Percentiles rank a stretch among this genome's conserved stretches.
These are phyloP conservation scores for Acromyrmex charruanus DNA, from an alignment of 1,140 invertebrate species.

Conservation along the genomic window DNA sequence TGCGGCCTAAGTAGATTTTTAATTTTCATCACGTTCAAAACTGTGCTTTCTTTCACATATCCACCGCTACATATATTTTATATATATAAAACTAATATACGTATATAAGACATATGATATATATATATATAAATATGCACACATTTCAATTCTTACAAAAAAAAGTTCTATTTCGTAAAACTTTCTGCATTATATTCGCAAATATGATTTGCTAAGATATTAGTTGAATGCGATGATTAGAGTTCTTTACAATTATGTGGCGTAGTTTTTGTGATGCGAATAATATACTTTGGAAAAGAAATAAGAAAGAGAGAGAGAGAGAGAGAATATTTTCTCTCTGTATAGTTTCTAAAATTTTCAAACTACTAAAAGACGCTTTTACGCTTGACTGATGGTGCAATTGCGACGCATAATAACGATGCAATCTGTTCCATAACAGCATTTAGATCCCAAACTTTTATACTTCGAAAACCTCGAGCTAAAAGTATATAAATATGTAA, in stretches of 20 bases:
- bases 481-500: constrained; percentile 41
- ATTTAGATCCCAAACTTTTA: constrained; percentile 27
- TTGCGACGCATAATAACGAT: constrained; percentile 15
- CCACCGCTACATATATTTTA: background rate
- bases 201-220: background rate
- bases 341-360: background rate
- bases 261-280: background rate
- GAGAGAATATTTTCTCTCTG: background rate
- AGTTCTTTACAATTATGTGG: background rate
- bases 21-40: background rate
- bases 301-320: background rate
- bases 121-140: background rate
- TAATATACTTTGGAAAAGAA: background rate
- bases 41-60: background rate
- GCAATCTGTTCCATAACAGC: constrained; percentile 28
- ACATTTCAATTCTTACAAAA: background rate
- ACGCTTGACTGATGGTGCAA: constrained; percentile 24
- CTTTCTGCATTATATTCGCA: background rate
- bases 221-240: background rate
- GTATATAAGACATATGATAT: background rate
- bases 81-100: background rate
- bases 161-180: background rate
- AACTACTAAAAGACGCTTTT: constrained; percentile 27
- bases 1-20: background rate
- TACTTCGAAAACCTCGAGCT: background rate